Evolutionary conservation across 2,888 invertebrate species (phyloP).

Genomic region (Idaea aversata): DNA sequence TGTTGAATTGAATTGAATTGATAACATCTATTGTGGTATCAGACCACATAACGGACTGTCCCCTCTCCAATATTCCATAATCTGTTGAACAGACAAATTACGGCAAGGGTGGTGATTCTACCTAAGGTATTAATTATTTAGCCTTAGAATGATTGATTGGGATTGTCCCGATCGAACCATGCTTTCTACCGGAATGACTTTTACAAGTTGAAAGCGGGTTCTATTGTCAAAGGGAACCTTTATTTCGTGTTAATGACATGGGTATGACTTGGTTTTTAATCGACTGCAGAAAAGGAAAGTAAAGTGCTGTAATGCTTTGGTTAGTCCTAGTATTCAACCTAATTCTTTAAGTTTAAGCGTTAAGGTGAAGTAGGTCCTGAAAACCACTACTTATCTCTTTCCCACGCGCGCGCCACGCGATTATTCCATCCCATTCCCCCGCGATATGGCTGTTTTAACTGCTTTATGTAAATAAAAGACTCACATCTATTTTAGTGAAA

Average conservation of each 20-base stretch:
- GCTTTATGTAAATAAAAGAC: too few species aligned
- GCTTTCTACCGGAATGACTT: conserved; percentile 21
- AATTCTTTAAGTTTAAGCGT: too few species aligned
- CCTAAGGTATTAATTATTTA: conserved; percentile 71
- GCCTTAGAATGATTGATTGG: conserved; percentile 69
- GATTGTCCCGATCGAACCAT: conserved; percentile 40
- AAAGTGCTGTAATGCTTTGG: too few species aligned
- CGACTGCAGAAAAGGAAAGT: not conserved
- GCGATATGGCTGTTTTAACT: too few species aligned
- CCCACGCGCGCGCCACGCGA: too few species aligned
- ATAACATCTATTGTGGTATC: too few species aligned
- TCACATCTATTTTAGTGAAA: too few species aligned
- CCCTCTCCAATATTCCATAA: not conserved
- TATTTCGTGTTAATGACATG: conserved; percentile 24
- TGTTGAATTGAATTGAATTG: too few species aligned
- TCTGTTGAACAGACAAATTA: conserved; percentile 58
- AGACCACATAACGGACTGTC: not conserved
- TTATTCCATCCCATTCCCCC: too few species aligned
- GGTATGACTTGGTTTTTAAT: conserved; percentile 5
- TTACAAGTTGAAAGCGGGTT: conserved; percentile 15
- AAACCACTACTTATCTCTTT: too few species aligned
- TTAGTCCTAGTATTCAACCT: too few species aligned
- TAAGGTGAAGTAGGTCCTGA: too few species aligned
- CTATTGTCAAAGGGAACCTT: conserved; percentile 23
- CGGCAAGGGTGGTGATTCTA: conserved; percentile 59